phyloP scores from a whole-genome alignment of 2,888 invertebrate species.

The Adelognathus sp. region DNA sequence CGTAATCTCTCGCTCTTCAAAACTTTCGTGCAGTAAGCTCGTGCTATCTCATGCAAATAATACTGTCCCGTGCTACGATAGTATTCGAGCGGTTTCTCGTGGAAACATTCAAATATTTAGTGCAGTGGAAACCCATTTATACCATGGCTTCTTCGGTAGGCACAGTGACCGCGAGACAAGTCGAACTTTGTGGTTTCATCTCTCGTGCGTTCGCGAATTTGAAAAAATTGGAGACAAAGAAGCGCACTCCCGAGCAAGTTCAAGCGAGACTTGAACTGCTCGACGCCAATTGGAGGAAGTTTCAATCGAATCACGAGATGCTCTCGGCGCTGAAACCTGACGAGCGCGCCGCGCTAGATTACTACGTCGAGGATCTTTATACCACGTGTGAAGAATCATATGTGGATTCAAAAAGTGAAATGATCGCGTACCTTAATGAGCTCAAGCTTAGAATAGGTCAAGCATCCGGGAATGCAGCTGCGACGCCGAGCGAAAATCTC shows the following conservation, averaged over 20 bases:
- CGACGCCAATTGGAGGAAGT: background rate
- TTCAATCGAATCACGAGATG: background rate
- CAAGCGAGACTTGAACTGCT: background rate
- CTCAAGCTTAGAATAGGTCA: background rate
- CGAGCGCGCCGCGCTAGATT: background rate
- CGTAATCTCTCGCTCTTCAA: no score
- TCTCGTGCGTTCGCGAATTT: background rate
- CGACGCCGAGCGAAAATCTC: background rate
- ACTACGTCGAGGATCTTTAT: background rate
- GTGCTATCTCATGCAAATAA: background rate
- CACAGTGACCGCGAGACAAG: background rate
- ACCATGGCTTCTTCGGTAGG: background rate
- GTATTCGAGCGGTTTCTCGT: background rate
- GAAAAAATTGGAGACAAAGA: background rate
- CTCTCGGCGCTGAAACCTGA: background rate
- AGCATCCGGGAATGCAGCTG: background rate
- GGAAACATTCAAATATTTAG: background rate
- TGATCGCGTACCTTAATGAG: background rate
- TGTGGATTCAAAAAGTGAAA: background rate
- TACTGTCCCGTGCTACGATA: background rate
- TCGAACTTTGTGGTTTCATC: background rate
- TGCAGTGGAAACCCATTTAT: background rate
- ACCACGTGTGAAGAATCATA: background rate
- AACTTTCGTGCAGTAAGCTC: no score
- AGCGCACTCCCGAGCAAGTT: background rate